Evolutionary conservation across 2,797 vertebrate species (phyloP).

Genomic region (Amazona finschi): DNA sequence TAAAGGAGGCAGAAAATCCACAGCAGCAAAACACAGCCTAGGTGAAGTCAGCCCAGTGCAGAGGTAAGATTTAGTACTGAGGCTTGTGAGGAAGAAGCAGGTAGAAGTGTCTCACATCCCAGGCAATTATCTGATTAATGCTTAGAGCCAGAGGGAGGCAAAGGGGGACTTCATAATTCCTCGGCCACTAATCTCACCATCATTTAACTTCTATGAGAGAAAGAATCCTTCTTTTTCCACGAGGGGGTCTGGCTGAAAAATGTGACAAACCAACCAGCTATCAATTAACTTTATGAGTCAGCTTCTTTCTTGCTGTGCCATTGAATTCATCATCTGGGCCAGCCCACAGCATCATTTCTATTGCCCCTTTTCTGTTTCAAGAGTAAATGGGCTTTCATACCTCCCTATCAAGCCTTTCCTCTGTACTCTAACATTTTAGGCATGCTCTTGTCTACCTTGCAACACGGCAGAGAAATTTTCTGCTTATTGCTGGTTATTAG

Average conservation of each 20-base stretch:
- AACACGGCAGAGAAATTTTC: neutral
- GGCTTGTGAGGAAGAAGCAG: neutral
- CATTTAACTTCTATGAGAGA: neutral
- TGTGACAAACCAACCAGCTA: neutral
- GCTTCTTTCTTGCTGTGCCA: neutral
- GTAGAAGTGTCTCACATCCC: neutral
- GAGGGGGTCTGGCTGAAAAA: neutral
- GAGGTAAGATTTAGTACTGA: neutral
- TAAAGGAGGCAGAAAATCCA: neutral
- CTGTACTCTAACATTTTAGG: neutral
- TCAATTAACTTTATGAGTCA: slow-evolving; percentile 11
- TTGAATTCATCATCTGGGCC: neutral
- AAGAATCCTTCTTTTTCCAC: neutral
- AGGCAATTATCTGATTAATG: slow-evolving; percentile 26
- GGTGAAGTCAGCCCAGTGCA: neutral
- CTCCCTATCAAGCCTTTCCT: neutral
- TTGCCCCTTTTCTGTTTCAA: neutral
- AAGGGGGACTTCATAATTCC: slow-evolving; percentile 29
- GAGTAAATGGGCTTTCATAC: neutral
- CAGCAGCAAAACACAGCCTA: neutral
- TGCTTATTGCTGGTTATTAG: neutral
- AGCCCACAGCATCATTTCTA: neutral
- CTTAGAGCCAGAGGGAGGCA: neutral
- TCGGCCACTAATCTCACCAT: neutral
- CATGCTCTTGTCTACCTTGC: neutral